A percentile compares a stretch with the other conserved stretches of the same genome.
Evolutionary conservation across 2,113 vertebrate species (phyloP).

Genomic region (Procavia capensis): DNA sequence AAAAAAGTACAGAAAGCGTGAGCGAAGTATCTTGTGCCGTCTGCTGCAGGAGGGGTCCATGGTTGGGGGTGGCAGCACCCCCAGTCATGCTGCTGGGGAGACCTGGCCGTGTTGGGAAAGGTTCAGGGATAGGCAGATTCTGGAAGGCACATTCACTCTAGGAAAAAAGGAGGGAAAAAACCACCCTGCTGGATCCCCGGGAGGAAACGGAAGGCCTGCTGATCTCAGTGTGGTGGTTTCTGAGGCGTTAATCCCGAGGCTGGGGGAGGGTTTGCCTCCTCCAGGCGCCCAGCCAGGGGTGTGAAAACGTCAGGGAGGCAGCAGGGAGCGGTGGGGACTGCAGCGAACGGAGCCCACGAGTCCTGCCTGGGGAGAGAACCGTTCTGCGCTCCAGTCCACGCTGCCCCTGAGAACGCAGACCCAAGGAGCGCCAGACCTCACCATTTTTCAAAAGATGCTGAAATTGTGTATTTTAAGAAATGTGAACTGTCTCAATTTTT

Average conservation of each 20-base stretch:
- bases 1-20: too few relatives aligned
- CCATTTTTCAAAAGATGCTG: neutral
- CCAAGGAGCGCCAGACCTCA: neutral
- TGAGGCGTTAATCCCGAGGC: neutral
- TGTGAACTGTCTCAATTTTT: neutral
- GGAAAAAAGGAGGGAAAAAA: neutral
- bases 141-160: neutral
- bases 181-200: too few relatives aligned
- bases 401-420: neutral
- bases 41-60: too few relatives aligned
- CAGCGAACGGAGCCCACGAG: neutral
- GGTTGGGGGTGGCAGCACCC: too few relatives aligned
- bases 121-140: neutral
- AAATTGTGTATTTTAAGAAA: neutral
- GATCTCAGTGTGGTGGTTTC: neutral
- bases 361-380: too few relatives aligned
- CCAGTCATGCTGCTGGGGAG: neutral
- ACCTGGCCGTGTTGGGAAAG: neutral
- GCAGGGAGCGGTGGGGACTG: neutral
- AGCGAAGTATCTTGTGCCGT: too few relatives aligned
- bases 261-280: too few relatives aligned
- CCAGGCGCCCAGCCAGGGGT: too few relatives aligned
- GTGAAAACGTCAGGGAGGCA: neutral
- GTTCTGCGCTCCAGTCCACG: neutral
- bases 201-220: neutral